Percentiles rank a stretch among this genome's conserved stretches.
These are phyloP conservation scores for Desoria tigrina DNA, from an alignment of 2,888 invertebrate species.

Conservation along the genomic window DNA sequence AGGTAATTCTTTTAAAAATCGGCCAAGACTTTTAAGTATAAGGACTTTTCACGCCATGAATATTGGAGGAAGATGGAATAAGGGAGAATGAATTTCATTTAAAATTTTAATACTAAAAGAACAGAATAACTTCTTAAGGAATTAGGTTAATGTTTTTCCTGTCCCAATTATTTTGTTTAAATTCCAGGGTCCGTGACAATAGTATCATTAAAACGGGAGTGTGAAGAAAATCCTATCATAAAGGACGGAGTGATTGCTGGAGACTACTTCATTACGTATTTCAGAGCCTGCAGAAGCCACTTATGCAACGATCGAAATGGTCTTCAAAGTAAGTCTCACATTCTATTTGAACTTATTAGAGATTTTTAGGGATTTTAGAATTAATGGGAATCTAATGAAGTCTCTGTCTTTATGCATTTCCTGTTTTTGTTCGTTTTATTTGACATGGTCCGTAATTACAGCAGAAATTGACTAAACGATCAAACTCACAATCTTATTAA, in stretches of 20 bases:
- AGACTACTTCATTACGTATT: conserved; percentile 31
- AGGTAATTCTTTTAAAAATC: conserved; percentile 19
- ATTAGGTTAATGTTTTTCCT: neutral
- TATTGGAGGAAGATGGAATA: neutral
- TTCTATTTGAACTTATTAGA: too few species aligned
- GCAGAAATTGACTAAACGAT: too few species aligned
- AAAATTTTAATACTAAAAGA: neutral
- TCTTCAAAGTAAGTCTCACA: conserved; percentile 29
- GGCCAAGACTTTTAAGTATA: neutral
- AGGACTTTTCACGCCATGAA: neutral
- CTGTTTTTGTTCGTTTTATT: too few species aligned
- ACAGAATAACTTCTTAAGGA: neutral
- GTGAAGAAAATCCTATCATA: conserved; percentile 32
- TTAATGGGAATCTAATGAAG: neutral
- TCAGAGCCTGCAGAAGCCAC: conserved; percentile 40
- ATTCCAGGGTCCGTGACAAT: conserved; percentile 5
- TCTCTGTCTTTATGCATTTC: too few species aligned
- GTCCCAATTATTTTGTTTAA: neutral
- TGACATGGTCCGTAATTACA: too few species aligned
- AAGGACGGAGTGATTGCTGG: conserved; percentile 34
- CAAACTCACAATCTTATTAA: too few species aligned
- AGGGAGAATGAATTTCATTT: neutral
- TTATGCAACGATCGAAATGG: conserved; percentile 43
- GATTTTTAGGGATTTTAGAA: too few species aligned
- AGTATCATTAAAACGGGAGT: conserved; percentile 30